Conservation (phyloP, 1,140 invertebrate species). For the Leguminivora glycinivorella region DNA sequence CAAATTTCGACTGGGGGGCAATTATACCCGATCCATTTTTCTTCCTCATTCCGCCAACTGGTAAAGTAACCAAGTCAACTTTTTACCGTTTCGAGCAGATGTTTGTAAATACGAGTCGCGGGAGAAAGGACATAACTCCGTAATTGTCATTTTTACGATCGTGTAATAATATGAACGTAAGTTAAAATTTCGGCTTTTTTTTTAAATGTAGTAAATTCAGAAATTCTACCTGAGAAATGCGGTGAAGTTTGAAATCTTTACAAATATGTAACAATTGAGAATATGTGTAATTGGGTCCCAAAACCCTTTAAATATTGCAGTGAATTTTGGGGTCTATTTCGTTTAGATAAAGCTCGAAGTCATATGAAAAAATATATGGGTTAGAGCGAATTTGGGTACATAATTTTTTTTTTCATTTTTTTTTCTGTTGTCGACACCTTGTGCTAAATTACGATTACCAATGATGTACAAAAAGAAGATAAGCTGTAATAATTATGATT, state of each 20-base stretch:
- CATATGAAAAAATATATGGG: not conserved
- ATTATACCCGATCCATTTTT: no score
- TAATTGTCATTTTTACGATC: not conserved
- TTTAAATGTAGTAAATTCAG: not conserved
- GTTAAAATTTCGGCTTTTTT: not conserved
- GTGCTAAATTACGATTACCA: not conserved
- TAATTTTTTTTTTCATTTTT: not conserved
- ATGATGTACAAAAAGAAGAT: not conserved
- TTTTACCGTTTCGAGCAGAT: constrained; percentile 16
- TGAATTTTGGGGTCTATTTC: not conserved
- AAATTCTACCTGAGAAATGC: constrained; percentile 14
- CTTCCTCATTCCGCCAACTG: constrained; percentile 1
- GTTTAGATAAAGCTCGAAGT: not conserved
- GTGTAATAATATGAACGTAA: not conserved
- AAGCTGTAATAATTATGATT: not conserved
- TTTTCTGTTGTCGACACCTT: not conserved
- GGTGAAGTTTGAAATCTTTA: constrained; percentile 20
- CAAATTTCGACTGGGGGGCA: no score
- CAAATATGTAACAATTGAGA: constrained; percentile 1
- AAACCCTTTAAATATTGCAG: not conserved
- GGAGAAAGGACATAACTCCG: constrained; percentile 17
- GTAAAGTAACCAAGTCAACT: constrained; percentile 11
- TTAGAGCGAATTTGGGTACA: not conserved
- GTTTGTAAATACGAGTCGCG: not conserved
- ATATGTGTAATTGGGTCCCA: not conserved